Percentiles rank a stretch among this genome's conserved stretches.
Conservation (phyloP, 2,888 invertebrate species). For the Lottia gigantea region DNA sequence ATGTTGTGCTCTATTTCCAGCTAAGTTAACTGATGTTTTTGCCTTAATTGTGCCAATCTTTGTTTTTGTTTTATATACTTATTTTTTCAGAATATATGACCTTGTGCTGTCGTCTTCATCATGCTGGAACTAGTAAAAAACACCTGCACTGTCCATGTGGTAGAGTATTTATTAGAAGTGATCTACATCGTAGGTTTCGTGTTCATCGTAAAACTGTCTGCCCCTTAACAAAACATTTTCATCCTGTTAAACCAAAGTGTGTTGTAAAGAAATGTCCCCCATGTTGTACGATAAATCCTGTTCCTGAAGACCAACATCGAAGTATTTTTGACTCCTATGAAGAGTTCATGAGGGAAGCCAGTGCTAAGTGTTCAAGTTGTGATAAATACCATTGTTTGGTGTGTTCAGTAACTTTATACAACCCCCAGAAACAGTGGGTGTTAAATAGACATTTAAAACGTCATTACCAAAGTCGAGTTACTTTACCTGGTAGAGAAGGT, state of each 20-base stretch:
- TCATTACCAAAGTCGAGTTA: background rate
- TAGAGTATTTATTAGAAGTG: background rate
- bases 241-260: background rate
- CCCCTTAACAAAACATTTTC: background rate
- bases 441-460: background rate
- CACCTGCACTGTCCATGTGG: slow-evolving; percentile 5
- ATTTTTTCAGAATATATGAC: background rate
- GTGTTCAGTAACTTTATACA: background rate
- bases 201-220: background rate
- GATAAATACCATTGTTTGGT: background rate
- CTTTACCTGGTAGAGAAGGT: background rate
- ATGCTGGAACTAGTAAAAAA: background rate
- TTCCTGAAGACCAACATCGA: background rate
- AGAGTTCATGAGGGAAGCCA: background rate
- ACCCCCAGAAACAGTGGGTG: background rate
- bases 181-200: background rate
- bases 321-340: background rate
- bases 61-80: background rate
- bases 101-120: background rate
- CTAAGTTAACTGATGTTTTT: too few relatives aligned
- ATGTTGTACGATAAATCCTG: background rate
- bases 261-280: background rate
- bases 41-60: too few relatives aligned
- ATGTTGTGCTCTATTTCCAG: too few relatives aligned
- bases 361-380: background rate